A percentile compares a stretch with the other conserved stretches of the same genome.
phyloP scores from a whole-genome alignment of 1,140 invertebrate species.

The Calephelis nemesis region DNA sequence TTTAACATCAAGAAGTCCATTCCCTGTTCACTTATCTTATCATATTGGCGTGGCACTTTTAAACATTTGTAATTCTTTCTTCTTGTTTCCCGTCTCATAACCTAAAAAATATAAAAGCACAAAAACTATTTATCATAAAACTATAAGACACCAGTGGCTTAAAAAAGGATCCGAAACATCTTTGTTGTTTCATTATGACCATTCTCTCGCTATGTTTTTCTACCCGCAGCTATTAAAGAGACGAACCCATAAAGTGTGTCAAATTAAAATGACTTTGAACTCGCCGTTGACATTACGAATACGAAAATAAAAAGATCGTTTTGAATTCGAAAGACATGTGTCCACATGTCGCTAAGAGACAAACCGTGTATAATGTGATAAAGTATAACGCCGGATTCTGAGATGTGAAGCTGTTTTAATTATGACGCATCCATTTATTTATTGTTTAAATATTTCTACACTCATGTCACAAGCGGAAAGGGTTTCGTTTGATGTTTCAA shows the following conservation, averaged over 20 bases:
- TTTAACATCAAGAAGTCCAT: too few species aligned
- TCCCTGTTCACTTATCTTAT: too few species aligned
- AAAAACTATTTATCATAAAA: too few species aligned
- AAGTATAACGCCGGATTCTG: constrained; percentile 44
- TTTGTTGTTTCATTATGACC: constrained; percentile 56
- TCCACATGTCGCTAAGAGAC: constrained; percentile 66
- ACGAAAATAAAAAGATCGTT: constrained; percentile 60
- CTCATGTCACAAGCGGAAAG: background rate
- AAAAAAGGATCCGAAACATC: constrained; percentile 28
- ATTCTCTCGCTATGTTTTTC: constrained; percentile 37
- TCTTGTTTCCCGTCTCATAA: too few species aligned
- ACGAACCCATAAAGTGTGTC: constrained; percentile 72
- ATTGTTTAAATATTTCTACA: background rate
- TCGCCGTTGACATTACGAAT: constrained; percentile 65
- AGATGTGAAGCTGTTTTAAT: constrained; percentile 42
- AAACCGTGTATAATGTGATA: constrained; percentile 71
- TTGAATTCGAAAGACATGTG: constrained; percentile 67
- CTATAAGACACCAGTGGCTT: background rate
- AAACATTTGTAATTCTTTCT: too few species aligned
- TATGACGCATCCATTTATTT: constrained; percentile 21
- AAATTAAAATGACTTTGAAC: constrained; percentile 75
- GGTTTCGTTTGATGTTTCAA: too few species aligned
- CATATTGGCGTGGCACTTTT: too few species aligned
- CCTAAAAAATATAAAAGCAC: too few species aligned
- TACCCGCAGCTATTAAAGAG: constrained; percentile 48